Conservation (phyloP, 2,888 invertebrate species). For the Drosophila bunnanda region DNA sequence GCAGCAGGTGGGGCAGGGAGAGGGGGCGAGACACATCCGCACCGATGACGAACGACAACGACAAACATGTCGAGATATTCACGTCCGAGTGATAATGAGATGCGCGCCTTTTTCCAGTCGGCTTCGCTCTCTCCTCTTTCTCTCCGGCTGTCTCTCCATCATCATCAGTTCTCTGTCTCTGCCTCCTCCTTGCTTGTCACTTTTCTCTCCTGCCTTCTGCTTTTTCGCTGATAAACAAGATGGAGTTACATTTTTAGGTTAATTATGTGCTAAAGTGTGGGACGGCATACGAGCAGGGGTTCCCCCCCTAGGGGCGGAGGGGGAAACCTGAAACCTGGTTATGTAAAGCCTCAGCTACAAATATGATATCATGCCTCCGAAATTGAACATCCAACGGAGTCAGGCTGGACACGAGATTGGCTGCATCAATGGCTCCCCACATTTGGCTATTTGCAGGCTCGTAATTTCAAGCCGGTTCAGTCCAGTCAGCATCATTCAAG, state of each 20-base stretch:
- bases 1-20: not conserved
- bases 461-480: conserved; percentile 33
- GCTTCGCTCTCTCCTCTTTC: conserved; percentile 31
- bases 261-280: conserved; percentile 83
- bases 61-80: conserved; percentile 80
- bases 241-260: conserved; percentile 83
- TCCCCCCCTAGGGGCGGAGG: conserved; percentile 5
- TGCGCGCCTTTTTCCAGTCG: conserved; percentile 74
- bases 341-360: conserved; percentile 31
- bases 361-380: conserved; percentile 43
- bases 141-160: conserved; percentile 30
- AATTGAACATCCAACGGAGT: conserved; percentile 4
- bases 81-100: conserved; percentile 84
- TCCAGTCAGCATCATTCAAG: conserved; percentile 36
- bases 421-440: conserved; percentile 33
- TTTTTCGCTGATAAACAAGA: conserved; percentile 80
- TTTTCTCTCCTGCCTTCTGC: conserved; percentile 52
- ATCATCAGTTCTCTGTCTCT: conserved; percentile 1
- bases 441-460: conserved; percentile 38
- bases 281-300: conserved; percentile 40
- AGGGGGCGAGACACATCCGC: conserved; percentile 52
- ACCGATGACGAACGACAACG: conserved; percentile 70
- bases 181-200: conserved; percentile 26
- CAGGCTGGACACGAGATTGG: not conserved
- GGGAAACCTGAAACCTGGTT: conserved; percentile 26